phyloP scores from a whole-genome alignment of 2,888 invertebrate species.

The Cantharis nigra region DNA sequence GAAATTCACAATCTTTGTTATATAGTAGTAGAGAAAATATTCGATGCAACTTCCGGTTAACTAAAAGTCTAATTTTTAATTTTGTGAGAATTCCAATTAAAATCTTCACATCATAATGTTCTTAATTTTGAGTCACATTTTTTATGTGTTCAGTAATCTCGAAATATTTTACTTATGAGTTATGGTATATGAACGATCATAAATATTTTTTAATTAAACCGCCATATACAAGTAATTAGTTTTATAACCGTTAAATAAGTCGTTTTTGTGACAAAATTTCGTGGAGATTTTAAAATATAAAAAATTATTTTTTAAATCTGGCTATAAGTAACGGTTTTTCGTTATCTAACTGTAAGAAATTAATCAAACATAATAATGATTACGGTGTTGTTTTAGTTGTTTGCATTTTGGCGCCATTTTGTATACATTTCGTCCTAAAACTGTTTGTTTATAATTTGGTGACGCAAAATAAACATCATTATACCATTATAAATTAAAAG shows the following conservation, averaged over 20 bases:
- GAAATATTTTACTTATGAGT: neutral
- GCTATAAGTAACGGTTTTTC: neutral
- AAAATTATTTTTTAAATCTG: neutral
- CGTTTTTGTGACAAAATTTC: neutral
- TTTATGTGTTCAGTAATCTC: neutral
- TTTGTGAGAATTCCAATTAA: neutral
- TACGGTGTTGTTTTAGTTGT: neutral
- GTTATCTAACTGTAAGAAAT: neutral
- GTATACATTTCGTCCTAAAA: neutral
- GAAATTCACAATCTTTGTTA: neutral
- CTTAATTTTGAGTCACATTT: neutral
- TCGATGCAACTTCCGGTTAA: neutral
- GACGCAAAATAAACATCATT: neutral
- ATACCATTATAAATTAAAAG: neutral
- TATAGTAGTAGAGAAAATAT: neutral
- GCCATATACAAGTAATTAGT: neutral
- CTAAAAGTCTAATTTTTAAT: neutral
- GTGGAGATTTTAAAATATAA: neutral
- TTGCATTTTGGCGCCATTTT: neutral
- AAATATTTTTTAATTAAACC: neutral
- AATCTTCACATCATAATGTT: neutral
- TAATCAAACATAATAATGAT: neutral
- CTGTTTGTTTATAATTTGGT: neutral
- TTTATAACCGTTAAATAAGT: neutral
- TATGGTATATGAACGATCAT: neutral